These are phyloP conservation scores for Rapana venosa DNA, from an alignment of 2,888 invertebrate species.

Conservation along the genomic window DNA sequence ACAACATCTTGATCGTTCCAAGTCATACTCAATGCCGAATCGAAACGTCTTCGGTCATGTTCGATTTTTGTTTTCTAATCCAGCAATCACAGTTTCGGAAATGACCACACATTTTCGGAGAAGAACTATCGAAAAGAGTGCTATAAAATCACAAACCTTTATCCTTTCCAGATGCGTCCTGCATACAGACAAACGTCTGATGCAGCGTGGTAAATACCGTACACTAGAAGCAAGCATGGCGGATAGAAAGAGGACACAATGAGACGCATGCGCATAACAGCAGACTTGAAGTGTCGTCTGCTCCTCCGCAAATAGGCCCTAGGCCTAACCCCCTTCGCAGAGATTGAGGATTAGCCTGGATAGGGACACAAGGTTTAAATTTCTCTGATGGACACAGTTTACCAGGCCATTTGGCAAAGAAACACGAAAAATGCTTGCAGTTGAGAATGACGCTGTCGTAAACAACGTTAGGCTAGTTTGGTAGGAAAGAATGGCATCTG, in stretches of 20 bases:
- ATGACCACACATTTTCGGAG: no score
- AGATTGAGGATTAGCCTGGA: no score
- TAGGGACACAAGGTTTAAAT: no score
- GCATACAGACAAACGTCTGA: constrained; percentile 60
- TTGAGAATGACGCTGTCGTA: no score
- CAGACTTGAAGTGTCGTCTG: constrained; percentile 33
- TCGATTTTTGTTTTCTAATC: not conserved
- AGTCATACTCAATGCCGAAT: not conserved
- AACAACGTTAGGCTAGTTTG: no score
- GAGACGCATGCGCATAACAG: constrained; percentile 52
- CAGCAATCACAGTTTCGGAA: not conserved
- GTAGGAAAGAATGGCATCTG: no score
- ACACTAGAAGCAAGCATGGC: constrained; percentile 57
- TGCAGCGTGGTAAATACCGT: constrained; percentile 63
- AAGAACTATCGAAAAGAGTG: no score
- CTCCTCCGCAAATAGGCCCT: not conserved
- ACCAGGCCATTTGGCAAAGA: no score
- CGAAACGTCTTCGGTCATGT: not conserved
- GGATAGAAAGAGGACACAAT: constrained; percentile 49
- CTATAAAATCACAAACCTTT: constrained; percentile 51
- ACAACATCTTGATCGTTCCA: not conserved
- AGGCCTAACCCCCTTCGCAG: not conserved
- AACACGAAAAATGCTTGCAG: no score
- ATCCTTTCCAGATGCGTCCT: constrained; percentile 48
- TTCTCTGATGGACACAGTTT: no score